phyloP scores from a whole-genome alignment of 64 coral and sea anemone genomes.

The Pachyseris speciosa region DNA sequence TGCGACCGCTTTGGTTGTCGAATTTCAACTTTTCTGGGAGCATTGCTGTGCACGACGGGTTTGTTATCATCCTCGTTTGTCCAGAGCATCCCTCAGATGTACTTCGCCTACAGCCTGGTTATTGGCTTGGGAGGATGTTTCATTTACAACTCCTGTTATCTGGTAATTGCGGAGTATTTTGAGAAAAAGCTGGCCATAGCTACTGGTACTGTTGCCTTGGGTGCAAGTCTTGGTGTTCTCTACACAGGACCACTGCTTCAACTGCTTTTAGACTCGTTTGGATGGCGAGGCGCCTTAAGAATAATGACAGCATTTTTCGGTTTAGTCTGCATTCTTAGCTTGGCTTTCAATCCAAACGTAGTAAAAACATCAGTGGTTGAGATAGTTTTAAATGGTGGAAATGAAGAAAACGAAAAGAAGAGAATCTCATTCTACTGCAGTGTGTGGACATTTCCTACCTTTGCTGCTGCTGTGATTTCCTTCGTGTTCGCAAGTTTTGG shows the following conservation, averaged over 20 bases:
- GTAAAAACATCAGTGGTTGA: background rate
- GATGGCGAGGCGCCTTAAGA: constrained; percentile 24
- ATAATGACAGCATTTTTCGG: background rate
- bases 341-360: constrained; percentile 53
- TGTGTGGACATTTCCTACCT: constrained; percentile 10
- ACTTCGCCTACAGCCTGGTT: constrained; percentile 7
- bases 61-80: constrained; percentile 18
- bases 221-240: constrained; percentile 28
- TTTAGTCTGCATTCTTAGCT: background rate
- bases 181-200: constrained; percentile 23
- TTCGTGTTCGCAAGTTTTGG: constrained; percentile 24
- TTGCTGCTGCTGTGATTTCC: background rate
- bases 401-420: background rate
- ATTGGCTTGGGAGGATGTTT: constrained; percentile 24
- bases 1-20: no score
- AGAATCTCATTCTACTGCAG: constrained; percentile 36
- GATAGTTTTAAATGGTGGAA: background rate
- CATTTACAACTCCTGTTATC: background rate
- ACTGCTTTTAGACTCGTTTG: constrained; percentile 28
- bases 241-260: constrained; percentile 22
- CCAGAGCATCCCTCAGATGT: constrained; percentile 14
- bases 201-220: constrained; percentile 12
- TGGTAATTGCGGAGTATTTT: constrained; percentile 52
- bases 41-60: background rate
- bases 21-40: background rate